A percentile compares a stretch with the other conserved stretches of the same genome.
Evolutionary conservation across 2,888 invertebrate species (phyloP).

Genomic region (Diarsia brunnea): DNA sequence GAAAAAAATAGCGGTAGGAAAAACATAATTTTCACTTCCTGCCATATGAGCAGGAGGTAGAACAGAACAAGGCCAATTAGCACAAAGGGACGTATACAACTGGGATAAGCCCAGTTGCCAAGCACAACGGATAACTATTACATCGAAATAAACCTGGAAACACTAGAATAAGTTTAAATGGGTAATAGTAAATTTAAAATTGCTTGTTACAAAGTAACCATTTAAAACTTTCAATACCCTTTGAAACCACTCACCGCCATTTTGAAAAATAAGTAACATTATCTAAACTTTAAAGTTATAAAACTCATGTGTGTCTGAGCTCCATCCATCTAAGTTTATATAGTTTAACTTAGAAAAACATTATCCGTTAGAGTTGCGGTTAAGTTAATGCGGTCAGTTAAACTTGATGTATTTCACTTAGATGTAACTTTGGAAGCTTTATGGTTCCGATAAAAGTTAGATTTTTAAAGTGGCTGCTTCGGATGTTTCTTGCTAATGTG

Average conservation of each 20-base stretch:
- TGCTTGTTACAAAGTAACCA: constrained; percentile 9
- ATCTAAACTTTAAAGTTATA: constrained; percentile 62
- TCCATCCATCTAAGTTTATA: constrained; percentile 83
- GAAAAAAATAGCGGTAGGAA: too few species aligned
- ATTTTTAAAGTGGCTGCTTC: constrained; percentile 60
- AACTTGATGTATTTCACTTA: constrained; percentile 81
- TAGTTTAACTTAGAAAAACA: constrained; percentile 78
- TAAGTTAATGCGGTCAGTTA: constrained; percentile 80
- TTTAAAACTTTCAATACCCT: constrained; percentile 28
- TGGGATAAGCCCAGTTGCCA: too few species aligned
- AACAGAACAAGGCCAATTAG: too few species aligned
- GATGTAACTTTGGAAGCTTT: constrained; percentile 75
- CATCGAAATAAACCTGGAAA: not conserved
- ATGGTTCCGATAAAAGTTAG: constrained; percentile 68
- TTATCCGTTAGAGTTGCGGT: constrained; percentile 73
- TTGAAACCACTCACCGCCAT: constrained; percentile 37
- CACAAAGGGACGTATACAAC: too few species aligned
- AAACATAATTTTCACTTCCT: too few species aligned
- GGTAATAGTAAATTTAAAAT: not conserved
- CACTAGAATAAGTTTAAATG: not conserved
- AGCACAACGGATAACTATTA: too few species aligned
- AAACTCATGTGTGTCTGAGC: constrained; percentile 77
- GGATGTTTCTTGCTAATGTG: constrained; percentile 50
- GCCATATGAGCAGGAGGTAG: too few species aligned
- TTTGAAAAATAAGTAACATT: constrained; percentile 62